Base-by-base conservation (phyloP, 2,888 invertebrate species). In the Dendrolimus houi region DNA sequence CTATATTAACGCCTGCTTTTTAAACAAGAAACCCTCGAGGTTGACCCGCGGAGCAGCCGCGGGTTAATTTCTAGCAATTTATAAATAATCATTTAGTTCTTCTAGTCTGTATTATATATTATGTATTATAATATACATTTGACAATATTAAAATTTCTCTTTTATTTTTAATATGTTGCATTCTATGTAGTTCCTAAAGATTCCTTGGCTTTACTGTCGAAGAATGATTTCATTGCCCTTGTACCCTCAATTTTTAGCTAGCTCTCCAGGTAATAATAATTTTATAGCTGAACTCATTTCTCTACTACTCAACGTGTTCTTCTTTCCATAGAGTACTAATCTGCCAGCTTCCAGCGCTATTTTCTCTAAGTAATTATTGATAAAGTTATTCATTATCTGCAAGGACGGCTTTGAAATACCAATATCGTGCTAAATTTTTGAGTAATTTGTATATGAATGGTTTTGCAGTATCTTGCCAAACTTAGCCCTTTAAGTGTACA, bases 341-440 rank as follows among this genome's bases (percentile, higher is more conserved):
- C 92, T 92, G 0, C 93, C 92, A 0, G 94, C 92, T 71, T 95
- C 94, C 0, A 88, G 82, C 0, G 94, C 94, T 54, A 96, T 93
- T 54, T 93, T 92, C 74, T 96, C 95, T 69, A 96, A 89, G 69
- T 95, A 93, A 66, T 96, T 95, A 65, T 93, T 94, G 0, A 96
- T 93, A 62, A 95, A 95, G 68, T 93, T 93, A 78, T 95, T 94
- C 94, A 95, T 94, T 64, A 95, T 94, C 66, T 91, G 78, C 93
- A 95, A 95, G 0, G 94, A 93, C 67, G 94, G 94, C 40, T 91
- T 92, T 0, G 94, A 94, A 56, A 95, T 93, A 0, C 94, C 93
- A 53, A 93, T 87, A 0, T 93, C 92, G 92, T 0, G 69, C 64
- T 0, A 94, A 91, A 65, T 91, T 91, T 67, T 92, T 91, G 59